A percentile compares a stretch with the other conserved stretches of the same genome.
Evolutionary conservation across 2,113 vertebrate species (phyloP).

Genomic region (Hemiscyllium ocellatum): DNA sequence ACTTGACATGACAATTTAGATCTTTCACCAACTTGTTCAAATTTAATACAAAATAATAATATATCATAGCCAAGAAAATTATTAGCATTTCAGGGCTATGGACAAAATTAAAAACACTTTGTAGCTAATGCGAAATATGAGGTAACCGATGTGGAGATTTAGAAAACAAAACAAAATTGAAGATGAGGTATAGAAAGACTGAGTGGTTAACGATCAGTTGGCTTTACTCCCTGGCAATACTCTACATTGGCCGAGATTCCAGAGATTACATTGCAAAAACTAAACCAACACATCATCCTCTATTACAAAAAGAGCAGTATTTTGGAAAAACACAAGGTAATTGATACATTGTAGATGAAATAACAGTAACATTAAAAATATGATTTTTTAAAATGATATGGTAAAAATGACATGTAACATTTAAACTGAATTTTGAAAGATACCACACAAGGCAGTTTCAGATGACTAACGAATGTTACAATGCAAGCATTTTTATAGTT

Average conservation of each 20-base stretch:
- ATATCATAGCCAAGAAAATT: background rate
- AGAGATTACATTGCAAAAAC: slow-evolving; percentile 20
- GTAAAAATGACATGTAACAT: slow-evolving; percentile 28
- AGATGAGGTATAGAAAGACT: background rate
- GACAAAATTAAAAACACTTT: slow-evolving; percentile 14
- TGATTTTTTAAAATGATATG: background rate
- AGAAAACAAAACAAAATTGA: slow-evolving; percentile 3
- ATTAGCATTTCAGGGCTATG: background rate
- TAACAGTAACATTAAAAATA: background rate
- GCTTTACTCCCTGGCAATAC: slow-evolving; percentile 20
- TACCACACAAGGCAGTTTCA: background rate
- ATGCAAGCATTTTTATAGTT: background rate
- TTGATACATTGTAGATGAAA: slow-evolving; percentile 6
- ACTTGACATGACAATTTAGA: background rate
- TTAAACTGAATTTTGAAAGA: slow-evolving; percentile 30
- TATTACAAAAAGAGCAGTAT: slow-evolving; percentile 21
- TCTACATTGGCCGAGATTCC: background rate
- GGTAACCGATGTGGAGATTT: background rate
- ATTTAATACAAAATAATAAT: background rate
- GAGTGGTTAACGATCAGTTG: background rate
- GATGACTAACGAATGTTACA: background rate
- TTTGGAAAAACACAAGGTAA: slow-evolving; percentile 8
- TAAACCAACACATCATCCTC: slow-evolving; percentile 31
- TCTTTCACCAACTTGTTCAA: background rate
- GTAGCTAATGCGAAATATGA: slow-evolving; percentile 9